phyloP scores from a whole-genome alignment of 1,140 invertebrate species.

The Formica selysi region DNA sequence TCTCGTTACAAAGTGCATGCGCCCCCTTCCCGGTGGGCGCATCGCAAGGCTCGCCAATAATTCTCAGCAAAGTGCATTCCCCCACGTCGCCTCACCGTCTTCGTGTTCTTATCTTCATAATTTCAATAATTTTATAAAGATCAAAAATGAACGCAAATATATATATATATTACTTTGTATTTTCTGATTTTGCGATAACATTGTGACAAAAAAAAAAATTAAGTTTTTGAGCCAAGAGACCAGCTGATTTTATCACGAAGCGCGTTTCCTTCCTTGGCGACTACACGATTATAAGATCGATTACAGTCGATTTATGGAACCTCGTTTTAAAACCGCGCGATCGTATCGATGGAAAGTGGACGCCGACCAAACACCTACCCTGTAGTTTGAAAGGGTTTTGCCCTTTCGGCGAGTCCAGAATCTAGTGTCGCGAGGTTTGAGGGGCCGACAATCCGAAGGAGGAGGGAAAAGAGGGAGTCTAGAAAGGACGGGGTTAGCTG shows the following conservation, averaged over 20 bases:
- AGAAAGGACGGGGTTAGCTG: conserved; percentile 84
- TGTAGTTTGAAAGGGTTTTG: conserved; percentile 69
- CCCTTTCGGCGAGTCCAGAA: conserved; percentile 69
- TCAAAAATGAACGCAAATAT: not conserved
- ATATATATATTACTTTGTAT: not conserved
- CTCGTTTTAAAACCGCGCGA: not conserved
- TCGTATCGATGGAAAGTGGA: conserved; percentile 63
- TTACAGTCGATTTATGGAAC: not conserved
- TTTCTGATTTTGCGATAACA: not conserved
- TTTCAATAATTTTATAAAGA: conserved; percentile 3
- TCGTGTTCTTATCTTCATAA: not conserved
- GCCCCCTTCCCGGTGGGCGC: not conserved
- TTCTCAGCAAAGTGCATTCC: conserved; percentile 53
- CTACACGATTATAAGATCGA: not conserved
- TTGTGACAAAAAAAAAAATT: not conserved
- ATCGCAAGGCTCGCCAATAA: conserved; percentile 41
- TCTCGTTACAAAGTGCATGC: conserved; percentile 60
- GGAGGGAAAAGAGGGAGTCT: conserved; percentile 67
- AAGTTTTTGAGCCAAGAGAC: not conserved
- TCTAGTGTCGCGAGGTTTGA: conserved; percentile 80
- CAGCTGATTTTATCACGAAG: not conserved
- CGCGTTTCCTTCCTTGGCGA: not conserved
- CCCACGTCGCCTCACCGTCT: not conserved
- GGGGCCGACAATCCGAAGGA: conserved; percentile 79
- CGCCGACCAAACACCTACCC: conserved; percentile 55